A percentile compares a stretch with the other conserved stretches of the same genome.
Conservation (phyloP, 2,113 vertebrate genomes). For the Pomatorhinus ruficollis region DNA sequence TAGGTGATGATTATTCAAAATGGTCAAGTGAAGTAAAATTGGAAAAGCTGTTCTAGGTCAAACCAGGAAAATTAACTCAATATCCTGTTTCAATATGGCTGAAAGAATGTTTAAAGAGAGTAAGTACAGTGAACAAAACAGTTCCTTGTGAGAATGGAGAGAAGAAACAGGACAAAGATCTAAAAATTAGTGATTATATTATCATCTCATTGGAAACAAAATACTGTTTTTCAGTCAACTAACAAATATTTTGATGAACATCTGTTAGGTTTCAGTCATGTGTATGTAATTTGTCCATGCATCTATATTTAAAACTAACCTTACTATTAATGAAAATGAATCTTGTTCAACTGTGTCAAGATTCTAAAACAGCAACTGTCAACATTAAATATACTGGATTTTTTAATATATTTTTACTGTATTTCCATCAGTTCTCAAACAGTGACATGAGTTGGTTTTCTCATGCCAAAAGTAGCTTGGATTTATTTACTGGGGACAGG, state of each 20-base stretch:
- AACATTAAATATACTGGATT: background rate
- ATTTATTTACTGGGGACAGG: background rate
- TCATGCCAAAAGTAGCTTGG: background rate
- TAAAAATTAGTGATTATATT: background rate
- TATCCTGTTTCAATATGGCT: background rate
- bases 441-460: background rate
- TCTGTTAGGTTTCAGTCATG: background rate
- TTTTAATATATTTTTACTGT: background rate
- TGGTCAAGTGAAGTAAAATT: background rate
- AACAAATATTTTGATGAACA: background rate
- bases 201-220: background rate
- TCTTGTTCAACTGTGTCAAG: background rate
- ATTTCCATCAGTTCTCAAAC: background rate
- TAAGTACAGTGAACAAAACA: background rate
- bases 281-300: background rate
- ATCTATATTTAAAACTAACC: background rate
- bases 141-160: background rate
- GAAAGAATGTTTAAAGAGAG: background rate
- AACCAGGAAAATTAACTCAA: background rate
- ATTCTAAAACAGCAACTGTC: background rate
- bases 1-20: background rate
- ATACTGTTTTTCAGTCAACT: background rate
- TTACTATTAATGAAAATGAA: background rate
- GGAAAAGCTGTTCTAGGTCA: background rate
- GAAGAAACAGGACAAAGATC: background rate